Evolutionary conservation across 2,888 invertebrate genomes (phyloP), one percentile per base, ranked within the genome.

Genomic region (Ethmia dodecea): DNA sequence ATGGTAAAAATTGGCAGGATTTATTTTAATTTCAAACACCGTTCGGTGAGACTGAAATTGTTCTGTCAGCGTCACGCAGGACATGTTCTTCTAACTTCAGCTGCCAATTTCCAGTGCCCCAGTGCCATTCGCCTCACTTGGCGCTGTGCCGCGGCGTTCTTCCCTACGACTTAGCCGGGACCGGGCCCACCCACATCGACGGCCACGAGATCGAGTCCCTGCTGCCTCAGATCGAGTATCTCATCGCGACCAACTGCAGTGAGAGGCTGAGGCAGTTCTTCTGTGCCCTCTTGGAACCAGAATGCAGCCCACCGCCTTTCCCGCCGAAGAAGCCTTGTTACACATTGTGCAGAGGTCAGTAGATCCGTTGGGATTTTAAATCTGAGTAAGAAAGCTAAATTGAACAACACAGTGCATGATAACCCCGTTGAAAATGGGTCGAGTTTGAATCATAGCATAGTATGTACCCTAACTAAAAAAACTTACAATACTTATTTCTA

Each of bases 221-320:
- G 15, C 57, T 90, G 44, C 77, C 87, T 0, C 89, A 89, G 51
- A 89, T 91, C 45, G 87, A 90, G 54, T 86, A 86, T 47, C 72
- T 92, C 12, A 77, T 89, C 10, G 67, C 86, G n/a, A 88, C 89
- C 5, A 89, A 90, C 51, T 92, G 92, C 64, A 91, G 91, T 43
- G 80, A 86, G 0, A 79, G 92, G 3, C 80, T 89, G 1, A 77
- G 79, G 18, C 89, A 91, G 45, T 91, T 91, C 59, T 67, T 89
- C 10, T 92, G 92, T 48, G 86, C 90, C 1, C 72, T 90, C 8
- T 66, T 92, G 24, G 92, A 92, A 49, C 92, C 92, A 0, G 91
- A 91, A 49, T 92, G 92, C 59, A 88, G 87, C 38, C 89, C 90
- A 0, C 75, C 84, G 10, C 88, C 89, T 8, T 86, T 86, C 44